A percentile compares a stretch with the other conserved stretches of the same genome.
phyloP scores from a whole-genome alignment of 2,113 vertebrate genomes.

The Cettia cetti region DNA sequence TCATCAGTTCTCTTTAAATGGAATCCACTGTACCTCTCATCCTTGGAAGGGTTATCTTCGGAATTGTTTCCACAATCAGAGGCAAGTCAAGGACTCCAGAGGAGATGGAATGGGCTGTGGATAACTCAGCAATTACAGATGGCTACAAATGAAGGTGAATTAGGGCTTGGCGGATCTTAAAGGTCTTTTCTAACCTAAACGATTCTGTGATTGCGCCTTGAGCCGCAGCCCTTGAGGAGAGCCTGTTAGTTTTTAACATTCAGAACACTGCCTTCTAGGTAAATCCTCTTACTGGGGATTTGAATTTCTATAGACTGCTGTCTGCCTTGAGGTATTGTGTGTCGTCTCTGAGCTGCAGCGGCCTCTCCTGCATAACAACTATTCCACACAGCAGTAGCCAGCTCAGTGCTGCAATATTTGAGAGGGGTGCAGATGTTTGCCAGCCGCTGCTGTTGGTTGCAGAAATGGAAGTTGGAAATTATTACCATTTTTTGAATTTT shows the following conservation, averaged over 20 bases:
- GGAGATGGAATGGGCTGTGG: background rate
- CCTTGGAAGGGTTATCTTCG: background rate
- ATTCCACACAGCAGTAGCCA: slow-evolving; percentile 77
- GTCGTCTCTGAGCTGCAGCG: slow-evolving; percentile 83
- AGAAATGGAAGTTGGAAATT: slow-evolving; percentile 50
- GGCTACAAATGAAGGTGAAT: slow-evolving; percentile 27
- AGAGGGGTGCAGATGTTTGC: slow-evolving; percentile 67
- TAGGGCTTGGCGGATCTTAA: background rate
- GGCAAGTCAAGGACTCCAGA: slow-evolving; percentile 9
- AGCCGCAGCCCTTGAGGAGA: slow-evolving; percentile 2
- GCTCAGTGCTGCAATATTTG: slow-evolving; percentile 82
- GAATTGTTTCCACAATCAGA: slow-evolving; percentile 6
- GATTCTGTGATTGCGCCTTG: background rate
- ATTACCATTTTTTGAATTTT: background rate
- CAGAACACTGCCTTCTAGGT: slow-evolving; percentile 62
- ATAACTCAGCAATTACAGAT: slow-evolving; percentile 18
- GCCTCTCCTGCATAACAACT: slow-evolving; percentile 86
- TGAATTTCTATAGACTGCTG: slow-evolving; percentile 69
- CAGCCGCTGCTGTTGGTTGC: slow-evolving; percentile 58
- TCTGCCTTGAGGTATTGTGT: slow-evolving; percentile 83
- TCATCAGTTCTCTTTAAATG: background rate
- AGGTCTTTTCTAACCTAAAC: background rate
- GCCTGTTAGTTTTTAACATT: slow-evolving; percentile 58
- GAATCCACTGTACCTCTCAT: background rate
- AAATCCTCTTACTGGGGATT: slow-evolving; percentile 69